phyloP scores from a whole-genome alignment of 2,888 invertebrate species.

The Diabrotica balteata region DNA sequence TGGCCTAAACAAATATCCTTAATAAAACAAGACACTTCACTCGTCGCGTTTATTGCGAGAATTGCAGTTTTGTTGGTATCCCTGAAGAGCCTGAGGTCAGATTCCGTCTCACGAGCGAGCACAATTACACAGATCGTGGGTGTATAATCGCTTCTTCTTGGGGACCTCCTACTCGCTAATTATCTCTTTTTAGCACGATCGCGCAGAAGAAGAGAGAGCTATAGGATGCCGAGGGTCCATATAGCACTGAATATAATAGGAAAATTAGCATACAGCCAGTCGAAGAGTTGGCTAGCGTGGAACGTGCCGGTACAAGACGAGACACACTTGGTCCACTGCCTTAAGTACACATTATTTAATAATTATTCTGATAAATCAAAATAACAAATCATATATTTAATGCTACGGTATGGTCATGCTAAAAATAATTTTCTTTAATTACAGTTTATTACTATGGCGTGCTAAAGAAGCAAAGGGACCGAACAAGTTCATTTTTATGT shows the following conservation, averaged over 20 bases:
- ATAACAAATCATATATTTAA: conserved; percentile 61
- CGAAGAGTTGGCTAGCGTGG: conserved; percentile 34
- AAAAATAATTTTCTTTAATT: conserved; percentile 61
- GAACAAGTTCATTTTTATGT: no score
- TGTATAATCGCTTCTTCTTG: conserved; percentile 59
- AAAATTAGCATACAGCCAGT: conserved; percentile 59
- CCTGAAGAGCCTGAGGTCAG: conserved; percentile 57
- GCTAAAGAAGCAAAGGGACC: neutral
- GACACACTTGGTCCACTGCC: conserved; percentile 46
- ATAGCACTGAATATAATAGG: conserved; percentile 62
- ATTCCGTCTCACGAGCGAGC: conserved; percentile 59
- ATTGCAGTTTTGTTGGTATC: conserved; percentile 53
- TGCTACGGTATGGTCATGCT: conserved; percentile 56
- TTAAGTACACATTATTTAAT: conserved; percentile 61
- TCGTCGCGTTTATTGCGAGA: conserved; percentile 33
- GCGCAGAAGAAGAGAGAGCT: conserved; percentile 35
- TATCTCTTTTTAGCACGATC: conserved; percentile 43
- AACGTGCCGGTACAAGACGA: conserved; percentile 21
- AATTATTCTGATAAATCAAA: conserved; percentile 63
- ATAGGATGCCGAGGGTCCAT: conserved; percentile 48
- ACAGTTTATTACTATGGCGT: conserved; percentile 54
- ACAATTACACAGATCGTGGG: conserved; percentile 61
- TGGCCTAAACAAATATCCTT: conserved; percentile 21
- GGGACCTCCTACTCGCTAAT: conserved; percentile 45
- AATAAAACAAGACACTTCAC: conserved; percentile 26